Evolutionary conservation across 1,140 invertebrate genomes (phyloP), one percentile per base, ranked within the genome.

Genomic region (Eurosta solidaginis): DNA sequence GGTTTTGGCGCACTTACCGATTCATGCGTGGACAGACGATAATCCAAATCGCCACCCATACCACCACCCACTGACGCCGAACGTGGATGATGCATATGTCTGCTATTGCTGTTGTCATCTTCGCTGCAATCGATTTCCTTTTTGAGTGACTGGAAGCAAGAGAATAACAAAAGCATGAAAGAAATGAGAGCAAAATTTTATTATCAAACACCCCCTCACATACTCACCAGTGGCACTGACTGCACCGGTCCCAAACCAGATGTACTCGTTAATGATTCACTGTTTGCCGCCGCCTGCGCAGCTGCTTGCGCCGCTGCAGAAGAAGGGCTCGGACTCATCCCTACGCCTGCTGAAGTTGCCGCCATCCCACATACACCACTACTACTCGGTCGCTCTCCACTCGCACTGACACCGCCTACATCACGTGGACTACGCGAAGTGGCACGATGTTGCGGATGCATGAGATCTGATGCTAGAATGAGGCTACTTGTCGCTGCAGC

Each of bases 121-220:
- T 90, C 90, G 83, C 91, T 90, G 87, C 94, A 95, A 85, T 95
- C 94, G 81, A 94, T 92, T 91, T 96, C 95, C 90, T 96, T 96
- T 87, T 96, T 96, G 82, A 96, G 88, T 50, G 94, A 95, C 95
- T 96, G 91, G 52, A 91, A 90, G 74, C 5, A 4, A 25, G 9
- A 80, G 25, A n/a, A 1, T 29, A 44, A 63, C 17, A 47, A 20
- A 77, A 45, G 14, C 29, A 73, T 4, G 12, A 17, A 22, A 33
- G 27, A 36, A 74, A n/a, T n/a, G n/a, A 9, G 17, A 45, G 17
- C 44, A 22, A 74, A 44, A 27, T 7, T 2, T 25, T 2, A 63
- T n/a, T 25, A 25, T 36, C 1, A n/a, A 17, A 20, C n/a, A 76
- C 17, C 1, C 22, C 3, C 22, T 10, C 14, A 27, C 40, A 33